Percentiles rank a stretch among this genome's conserved stretches.
phyloP scores from a whole-genome alignment of 2,797 vertebrate species.

The Hapalemur alaotrensis region DNA sequence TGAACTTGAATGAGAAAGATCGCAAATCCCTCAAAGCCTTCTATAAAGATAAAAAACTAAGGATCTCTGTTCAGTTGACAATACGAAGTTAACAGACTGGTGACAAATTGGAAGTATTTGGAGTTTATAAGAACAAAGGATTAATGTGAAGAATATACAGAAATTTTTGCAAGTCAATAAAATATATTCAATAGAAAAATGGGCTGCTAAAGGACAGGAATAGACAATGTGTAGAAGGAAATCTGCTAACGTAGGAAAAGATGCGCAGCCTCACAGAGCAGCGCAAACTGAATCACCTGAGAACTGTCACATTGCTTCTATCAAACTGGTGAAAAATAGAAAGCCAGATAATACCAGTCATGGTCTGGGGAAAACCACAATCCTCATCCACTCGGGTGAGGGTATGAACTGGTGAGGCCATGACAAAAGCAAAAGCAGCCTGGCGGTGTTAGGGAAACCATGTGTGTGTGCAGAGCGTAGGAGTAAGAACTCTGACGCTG shows the following conservation, averaged over 20 bases:
- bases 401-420: no score
- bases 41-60: background rate
- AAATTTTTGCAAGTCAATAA: background rate
- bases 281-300: background rate
- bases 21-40: background rate
- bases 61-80: background rate
- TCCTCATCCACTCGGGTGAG: fast-evolving
- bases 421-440: no score
- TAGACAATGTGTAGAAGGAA: background rate
- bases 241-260: background rate
- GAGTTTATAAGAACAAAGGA: background rate
- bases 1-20: background rate
- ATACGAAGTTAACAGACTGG: background rate
- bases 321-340: background rate
- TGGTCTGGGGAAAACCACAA: fast-evolving
- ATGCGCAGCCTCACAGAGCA: background rate
- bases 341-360: background rate
- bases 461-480: background rate
- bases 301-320: background rate
- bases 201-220: background rate
- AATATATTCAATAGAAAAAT: background rate
- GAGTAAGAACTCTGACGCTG: background rate
- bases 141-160: background rate
- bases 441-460: background rate
- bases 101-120: background rate